Evolutionary conservation across 2,888 invertebrate species (phyloP), one percentile per base, ranked within the genome.

Genomic region (Hydrotaea diabolus): DNA sequence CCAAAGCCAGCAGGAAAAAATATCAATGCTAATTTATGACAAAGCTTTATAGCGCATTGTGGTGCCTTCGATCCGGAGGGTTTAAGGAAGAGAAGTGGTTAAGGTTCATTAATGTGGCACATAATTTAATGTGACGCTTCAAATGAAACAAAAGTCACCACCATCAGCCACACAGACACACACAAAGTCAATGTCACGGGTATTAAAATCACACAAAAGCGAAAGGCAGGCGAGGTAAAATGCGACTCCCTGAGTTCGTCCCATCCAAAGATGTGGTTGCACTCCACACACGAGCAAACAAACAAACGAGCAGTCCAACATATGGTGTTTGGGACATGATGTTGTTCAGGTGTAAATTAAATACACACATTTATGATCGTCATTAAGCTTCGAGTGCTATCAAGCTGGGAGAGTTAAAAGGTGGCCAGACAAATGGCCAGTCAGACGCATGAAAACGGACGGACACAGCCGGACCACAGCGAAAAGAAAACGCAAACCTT

Each of bases 331-430:
- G 5, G 49, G 17, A 77, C 15, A 39, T 77, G 31, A 64, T 59
- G 46, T 75, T 75, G 23, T 85, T 86, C 85, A 86, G 86, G 86
- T 86, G 86, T 86, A 85, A 86, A 86, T 83, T 86, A 84, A 86
- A 86, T 86, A 84, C 84, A 83, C 84, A 86, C 86, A 85, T 86
- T 86, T 85, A 85, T 77, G 86, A 83, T 85, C 81, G 82, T 86
- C 86, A 86, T 86, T 86, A 86, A 85, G 82, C 79, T 82, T 77
- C 55, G 82, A 79, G 49, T 76, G 69, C 74, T 46, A 69, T 69
- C 69, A 77, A 77, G 74, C 73, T 69, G 59, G 53, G 39, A 77
- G 55, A 74, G 46, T 74, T 81, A 82, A 85, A 26, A 82, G 76
- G 85, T 80, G 82, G 73, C 76, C 82, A 77, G 69, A 39, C 73